Conservation (phyloP, 2,113 vertebrate genomes). For the Hippocampus abdominalis region DNA sequence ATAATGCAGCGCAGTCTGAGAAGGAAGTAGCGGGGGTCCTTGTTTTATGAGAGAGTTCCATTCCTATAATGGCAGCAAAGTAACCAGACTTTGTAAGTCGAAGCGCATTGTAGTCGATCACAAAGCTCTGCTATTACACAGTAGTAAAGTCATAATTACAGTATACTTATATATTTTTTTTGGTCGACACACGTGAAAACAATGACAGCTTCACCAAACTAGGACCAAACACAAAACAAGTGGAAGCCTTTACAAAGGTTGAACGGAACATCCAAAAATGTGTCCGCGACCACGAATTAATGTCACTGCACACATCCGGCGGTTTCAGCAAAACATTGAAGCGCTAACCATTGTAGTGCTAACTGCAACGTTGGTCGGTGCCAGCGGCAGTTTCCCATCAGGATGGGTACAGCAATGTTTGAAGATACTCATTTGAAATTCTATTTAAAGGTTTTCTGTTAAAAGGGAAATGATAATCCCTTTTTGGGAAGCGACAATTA, state of each 20-base stretch:
- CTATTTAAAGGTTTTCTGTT: too few species aligned
- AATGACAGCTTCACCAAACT: too few species aligned
- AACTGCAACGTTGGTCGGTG: too few species aligned
- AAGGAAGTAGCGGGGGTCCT: background rate
- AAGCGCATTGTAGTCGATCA: background rate
- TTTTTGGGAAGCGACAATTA: background rate
- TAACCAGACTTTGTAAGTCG: background rate
- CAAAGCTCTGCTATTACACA: background rate
- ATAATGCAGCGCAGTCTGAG: slow-evolving; percentile 2
- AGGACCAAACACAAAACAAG: background rate
- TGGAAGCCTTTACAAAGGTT: background rate
- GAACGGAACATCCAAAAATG: too few species aligned
- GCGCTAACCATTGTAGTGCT: too few species aligned
- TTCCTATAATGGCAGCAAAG: background rate
- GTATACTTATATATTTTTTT: background rate
- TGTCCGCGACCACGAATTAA: too few species aligned
- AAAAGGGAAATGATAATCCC: background rate
- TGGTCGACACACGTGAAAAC: too few species aligned
- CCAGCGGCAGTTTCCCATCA: too few species aligned
- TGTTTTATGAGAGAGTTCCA: background rate
- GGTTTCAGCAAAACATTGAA: too few species aligned
- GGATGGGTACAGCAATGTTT: too few species aligned
- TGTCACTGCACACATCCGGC: too few species aligned
- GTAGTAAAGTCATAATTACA: background rate
- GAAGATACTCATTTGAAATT: too few species aligned